Evolutionary conservation across 2,888 invertebrate genomes (phyloP), one percentile per base, ranked within the genome.

Genomic region (Pharmacophagus antenor): DNA sequence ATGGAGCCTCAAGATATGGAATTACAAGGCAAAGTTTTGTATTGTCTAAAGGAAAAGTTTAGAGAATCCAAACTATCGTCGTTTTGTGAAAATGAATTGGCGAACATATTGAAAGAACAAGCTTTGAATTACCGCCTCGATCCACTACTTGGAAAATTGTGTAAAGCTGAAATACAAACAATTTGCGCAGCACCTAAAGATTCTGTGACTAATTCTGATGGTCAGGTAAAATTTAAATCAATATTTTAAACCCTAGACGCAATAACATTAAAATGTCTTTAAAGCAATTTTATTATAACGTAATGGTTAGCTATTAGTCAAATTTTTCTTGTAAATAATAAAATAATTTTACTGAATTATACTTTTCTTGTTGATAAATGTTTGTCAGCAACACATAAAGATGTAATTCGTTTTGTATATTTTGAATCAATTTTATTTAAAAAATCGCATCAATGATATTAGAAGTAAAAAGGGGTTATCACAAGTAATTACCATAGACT

Each of bases 101-200:
- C 95, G 0, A 93, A 92, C 67, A 93, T 98, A 51, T 91, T 98
- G 56, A 94, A 95, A 73, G 97, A 97, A 70, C 96, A 97, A 71
- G 98, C 98, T 15, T 85, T 98, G 31, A 97, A 99, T 84, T 96
- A 97, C 76, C 94, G 96, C 70, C 91, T 98, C 61, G 97, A 99
- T 90, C 98, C 98, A 1, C 86, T 97, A 47, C 91, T 99, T 31
- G 94, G 95, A 62, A 94, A 94, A 56, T 93, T 97, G 58, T 99
- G 99, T 79, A 92, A 93, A 71, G 93, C 93, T 7, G 95, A 95
- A 84, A 92, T 95, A 69, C 91, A 93, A 70, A 93, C 93, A 2
- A 92, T 95, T 63, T 95, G 95, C 80, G 82, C 89, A 59, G 77
- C 84, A 12, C 80, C 85, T 47, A 82, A 84, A 68, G 89, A 88